Conservation (phyloP, 2,888 invertebrate genomes). For the Lithophane leautieri region DNA sequence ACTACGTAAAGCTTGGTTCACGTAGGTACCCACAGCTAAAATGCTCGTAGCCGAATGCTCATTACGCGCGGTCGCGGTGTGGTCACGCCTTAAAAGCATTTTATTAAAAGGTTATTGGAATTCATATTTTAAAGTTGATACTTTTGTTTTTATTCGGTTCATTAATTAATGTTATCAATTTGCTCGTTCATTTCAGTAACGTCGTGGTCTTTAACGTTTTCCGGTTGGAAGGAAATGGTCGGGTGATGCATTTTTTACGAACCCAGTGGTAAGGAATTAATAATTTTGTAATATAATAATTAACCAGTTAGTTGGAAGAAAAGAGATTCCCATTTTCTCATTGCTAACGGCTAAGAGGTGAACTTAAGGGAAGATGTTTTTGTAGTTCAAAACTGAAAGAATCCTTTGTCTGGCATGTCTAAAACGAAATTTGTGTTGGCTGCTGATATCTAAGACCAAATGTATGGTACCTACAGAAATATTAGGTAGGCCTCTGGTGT, state of each 20-base stretch:
- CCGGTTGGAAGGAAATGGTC: neutral
- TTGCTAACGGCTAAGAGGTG: neutral
- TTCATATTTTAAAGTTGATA: slow-evolving; percentile 22
- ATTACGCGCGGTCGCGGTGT: neutral
- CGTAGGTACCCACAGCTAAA: neutral
- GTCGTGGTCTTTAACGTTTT: slow-evolving; percentile 1
- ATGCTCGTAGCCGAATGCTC: neutral
- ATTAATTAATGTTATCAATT: slow-evolving; percentile 19
- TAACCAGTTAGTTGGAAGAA: neutral
- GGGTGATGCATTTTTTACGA: slow-evolving; percentile 5
- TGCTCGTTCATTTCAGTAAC: neutral
- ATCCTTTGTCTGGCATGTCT: neutral
- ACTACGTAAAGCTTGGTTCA: too few species aligned
- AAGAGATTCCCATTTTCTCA: too few species aligned
- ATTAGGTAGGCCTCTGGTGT: too few species aligned
- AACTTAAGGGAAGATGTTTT: too few species aligned
- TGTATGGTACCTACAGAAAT: neutral
- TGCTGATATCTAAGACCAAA: neutral
- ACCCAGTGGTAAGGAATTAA: neutral
- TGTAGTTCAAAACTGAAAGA: neutral
- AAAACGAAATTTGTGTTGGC: neutral
- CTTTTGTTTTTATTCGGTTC: slow-evolving; percentile 29
- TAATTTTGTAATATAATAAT: too few species aligned
- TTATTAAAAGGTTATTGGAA: slow-evolving; percentile 47
- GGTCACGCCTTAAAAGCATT: slow-evolving; percentile 30